Evolutionary conservation across 2,113 vertebrate genomes (phyloP).

Genomic region (Nansenia antarctica): DNA sequence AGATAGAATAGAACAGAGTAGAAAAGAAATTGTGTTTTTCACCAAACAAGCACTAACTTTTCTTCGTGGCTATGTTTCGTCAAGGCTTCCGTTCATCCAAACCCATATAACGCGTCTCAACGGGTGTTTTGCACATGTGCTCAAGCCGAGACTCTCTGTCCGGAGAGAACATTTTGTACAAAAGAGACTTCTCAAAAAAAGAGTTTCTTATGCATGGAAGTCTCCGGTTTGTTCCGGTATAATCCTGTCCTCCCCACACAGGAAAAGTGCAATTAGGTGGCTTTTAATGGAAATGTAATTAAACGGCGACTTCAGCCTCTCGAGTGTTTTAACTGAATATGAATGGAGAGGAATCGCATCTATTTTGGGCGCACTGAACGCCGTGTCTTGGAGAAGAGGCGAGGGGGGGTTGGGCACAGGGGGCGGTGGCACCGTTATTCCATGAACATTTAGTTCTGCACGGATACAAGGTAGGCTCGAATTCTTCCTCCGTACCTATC

Average conservation of each 20-base stretch:
- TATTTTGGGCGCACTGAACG: slow-evolving; percentile 27
- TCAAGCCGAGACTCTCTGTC: too few relatives aligned
- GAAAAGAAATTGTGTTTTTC: too few relatives aligned
- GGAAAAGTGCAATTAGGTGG: slow-evolving; percentile 40
- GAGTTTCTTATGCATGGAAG: slow-evolving; percentile 37
- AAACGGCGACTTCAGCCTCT: slow-evolving; percentile 12
- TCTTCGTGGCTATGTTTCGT: too few relatives aligned
- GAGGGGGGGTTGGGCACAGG: not conserved
- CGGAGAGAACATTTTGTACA: too few relatives aligned
- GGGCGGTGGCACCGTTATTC: not conserved
- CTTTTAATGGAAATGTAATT: slow-evolving; percentile 71
- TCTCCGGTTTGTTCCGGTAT: slow-evolving; percentile 13
- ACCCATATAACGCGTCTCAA: too few relatives aligned
- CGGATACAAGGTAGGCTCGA: not conserved
- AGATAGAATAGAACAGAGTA: too few relatives aligned
- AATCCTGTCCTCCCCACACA: slow-evolving; percentile 14
- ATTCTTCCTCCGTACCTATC: too few relatives aligned
- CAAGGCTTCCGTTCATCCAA: not conserved
- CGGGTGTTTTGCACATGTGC: too few relatives aligned
- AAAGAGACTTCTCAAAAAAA: too few relatives aligned
- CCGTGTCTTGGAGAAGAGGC: not conserved
- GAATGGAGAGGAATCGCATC: slow-evolving; percentile 31
- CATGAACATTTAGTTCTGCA: not conserved
- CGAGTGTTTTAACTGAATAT: slow-evolving; percentile 36
- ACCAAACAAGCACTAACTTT: too few relatives aligned